Evolutionary conservation across 2,888 invertebrate species (phyloP).

Genomic region (Drosophila macrospina): DNA sequence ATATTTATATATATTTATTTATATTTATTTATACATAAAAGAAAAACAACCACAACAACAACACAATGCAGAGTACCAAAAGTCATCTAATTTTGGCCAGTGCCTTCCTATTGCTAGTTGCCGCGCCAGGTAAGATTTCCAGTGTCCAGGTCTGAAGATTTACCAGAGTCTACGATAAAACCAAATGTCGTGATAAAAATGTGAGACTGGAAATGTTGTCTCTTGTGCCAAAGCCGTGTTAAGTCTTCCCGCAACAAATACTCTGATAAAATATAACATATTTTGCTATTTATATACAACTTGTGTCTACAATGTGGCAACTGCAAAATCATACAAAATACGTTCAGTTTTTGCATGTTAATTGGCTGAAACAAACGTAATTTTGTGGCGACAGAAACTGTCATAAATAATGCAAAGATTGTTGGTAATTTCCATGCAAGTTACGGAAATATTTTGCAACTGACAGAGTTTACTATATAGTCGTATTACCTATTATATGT

Average conservation of each 20-base stretch:
- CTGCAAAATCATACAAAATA: slow-evolving; percentile 46
- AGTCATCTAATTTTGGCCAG: slow-evolving; percentile 44
- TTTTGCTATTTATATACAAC: slow-evolving; percentile 20
- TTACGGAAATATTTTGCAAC: slow-evolving; percentile 21
- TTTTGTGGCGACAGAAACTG: slow-evolving; percentile 6
- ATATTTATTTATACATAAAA: neutral
- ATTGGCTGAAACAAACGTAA: too few relatives aligned
- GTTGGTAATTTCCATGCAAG: slow-evolving; percentile 6
- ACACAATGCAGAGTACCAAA: slow-evolving; percentile 46
- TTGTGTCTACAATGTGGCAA: neutral
- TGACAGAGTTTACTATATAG: neutral
- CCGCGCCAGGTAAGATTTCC: slow-evolving; percentile 64
- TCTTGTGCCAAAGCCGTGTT: slow-evolving; percentile 1
- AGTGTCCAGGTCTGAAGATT: slow-evolving; percentile 12
- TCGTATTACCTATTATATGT: neutral
- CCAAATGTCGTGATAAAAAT: slow-evolving; percentile 61
- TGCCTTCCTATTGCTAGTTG: slow-evolving; percentile 52
- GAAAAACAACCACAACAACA: neutral
- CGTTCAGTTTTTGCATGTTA: slow-evolving; percentile 39
- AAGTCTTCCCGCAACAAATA: slow-evolving; percentile 6
- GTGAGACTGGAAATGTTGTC: neutral
- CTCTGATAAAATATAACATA: slow-evolving; percentile 18
- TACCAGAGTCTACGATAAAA: slow-evolving; percentile 7
- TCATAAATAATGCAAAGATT: slow-evolving; percentile 44
- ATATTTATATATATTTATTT: neutral